Conservation (phyloP, 2,113 vertebrate genomes). For the Castor canadensis region DNA sequence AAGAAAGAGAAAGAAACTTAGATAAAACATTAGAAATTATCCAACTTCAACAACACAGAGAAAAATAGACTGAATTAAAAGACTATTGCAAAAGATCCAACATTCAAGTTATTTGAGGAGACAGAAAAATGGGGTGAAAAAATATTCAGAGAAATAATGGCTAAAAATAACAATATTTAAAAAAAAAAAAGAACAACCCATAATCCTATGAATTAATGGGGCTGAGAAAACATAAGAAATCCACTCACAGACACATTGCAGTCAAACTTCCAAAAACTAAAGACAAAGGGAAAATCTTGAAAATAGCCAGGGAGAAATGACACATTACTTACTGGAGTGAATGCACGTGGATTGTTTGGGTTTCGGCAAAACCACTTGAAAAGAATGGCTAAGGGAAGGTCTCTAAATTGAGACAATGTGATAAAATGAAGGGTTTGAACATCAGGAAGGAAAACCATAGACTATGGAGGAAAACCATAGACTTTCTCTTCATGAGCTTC, state of each 20-base stretch:
- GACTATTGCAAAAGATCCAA: background rate
- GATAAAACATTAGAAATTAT: background rate
- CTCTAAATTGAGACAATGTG: background rate
- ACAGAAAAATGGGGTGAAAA: background rate
- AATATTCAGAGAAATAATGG: background rate
- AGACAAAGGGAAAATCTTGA: too few species aligned
- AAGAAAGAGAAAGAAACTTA: background rate
- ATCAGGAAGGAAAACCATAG: background rate
- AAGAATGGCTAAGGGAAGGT: background rate
- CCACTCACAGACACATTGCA: background rate
- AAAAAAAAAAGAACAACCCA: too few species aligned
- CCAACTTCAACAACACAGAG: background rate
- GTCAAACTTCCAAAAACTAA: background rate
- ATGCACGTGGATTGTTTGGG: background rate
- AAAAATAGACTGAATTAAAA: background rate
- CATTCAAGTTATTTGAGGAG: background rate
- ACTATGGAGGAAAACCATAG: background rate
- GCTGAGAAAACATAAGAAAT: background rate
- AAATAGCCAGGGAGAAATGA: too few species aligned
- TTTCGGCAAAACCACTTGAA: too few species aligned
- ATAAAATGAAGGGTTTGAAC: background rate
- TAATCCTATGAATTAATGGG: background rate
- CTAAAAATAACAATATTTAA: background rate
- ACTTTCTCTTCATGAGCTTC: background rate
- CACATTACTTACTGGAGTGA: background rate